Base-by-base conservation (phyloP, 2,113 vertebrate species). In the Fulmarus glacialis region DNA sequence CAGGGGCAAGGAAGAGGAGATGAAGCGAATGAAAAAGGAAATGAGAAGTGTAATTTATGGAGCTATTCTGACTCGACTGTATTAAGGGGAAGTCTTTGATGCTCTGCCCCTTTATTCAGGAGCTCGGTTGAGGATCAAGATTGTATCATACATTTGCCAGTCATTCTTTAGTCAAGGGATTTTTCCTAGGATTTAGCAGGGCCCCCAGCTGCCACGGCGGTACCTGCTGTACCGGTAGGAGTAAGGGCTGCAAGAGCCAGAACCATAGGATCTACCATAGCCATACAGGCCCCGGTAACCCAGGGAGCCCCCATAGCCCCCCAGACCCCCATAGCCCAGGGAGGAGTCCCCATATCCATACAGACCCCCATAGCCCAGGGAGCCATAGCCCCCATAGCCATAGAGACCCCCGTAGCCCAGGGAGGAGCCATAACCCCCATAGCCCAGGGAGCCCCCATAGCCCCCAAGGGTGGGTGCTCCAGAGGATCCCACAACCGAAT, bases 81-180 rank as follows among this genome's bases (percentile, higher is more conserved):
- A 23, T 42, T 38, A n/a, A 30, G 42, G 7, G 16, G 16, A 82
- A 47, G 7, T 8, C 59, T 45, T 78, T 8, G 36, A 20, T 20
- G 26, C 8, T 75, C 8, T 34, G 30, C 32, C 5, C 47, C 34
- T 90, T 90, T 59, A 18, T 8, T 90, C 40, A 34, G 82, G 45
- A 80, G 53, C 43, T 58, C 71, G 12, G 23, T 0, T 26, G 47
- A 75, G 43, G 40, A 40, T 90, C 38, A 47, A n/a, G 34, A 2
- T 0, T 3, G 11, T 24, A 9, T 21, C 6, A 4, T 17, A 4
- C 16, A 0, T 58, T 72, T 47, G 24, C 9, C 34, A 6, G 21
- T 26, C 7, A 6, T 56, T 64, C 50, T 19, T 5, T 4, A 16
- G 15, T 2, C 1, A 8, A 50, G 43, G 20, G 36, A 26, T 36